Evolutionary conservation across 2,797 vertebrate genomes (phyloP).

Genomic region (Argya squamiceps): DNA sequence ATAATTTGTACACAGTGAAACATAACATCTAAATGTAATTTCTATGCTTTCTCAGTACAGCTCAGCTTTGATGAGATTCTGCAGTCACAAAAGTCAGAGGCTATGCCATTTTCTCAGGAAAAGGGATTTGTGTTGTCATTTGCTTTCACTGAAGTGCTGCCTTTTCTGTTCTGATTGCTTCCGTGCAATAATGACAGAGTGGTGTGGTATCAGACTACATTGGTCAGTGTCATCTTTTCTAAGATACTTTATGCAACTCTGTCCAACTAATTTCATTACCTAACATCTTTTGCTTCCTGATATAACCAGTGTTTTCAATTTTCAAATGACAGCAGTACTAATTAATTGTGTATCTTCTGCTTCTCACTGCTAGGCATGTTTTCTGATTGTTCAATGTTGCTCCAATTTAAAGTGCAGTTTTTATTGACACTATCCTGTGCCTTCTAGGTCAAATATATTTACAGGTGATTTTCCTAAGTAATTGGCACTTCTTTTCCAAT

Average conservation of each 20-base stretch:
- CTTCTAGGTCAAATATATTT: not conserved
- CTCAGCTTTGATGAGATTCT: not conserved
- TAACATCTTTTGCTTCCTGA: not conserved
- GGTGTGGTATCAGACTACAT: not conserved
- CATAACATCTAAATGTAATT: not conserved
- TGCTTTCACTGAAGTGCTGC: not conserved
- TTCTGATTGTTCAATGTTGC: not conserved
- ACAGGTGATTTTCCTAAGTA: not conserved
- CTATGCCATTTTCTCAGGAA: not conserved
- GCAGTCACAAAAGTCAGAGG: not conserved
- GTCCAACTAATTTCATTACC: not conserved
- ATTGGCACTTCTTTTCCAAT: not conserved
- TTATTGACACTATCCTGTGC: not conserved
- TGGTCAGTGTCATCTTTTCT: not conserved
- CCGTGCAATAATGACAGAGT: not conserved
- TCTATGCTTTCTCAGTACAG: not conserved
- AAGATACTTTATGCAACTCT: not conserved
- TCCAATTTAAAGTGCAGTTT: not conserved
- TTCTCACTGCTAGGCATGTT: not conserved
- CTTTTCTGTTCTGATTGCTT: not conserved
- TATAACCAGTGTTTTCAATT: not conserved
- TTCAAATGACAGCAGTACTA: not conserved
- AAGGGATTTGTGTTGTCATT: not conserved
- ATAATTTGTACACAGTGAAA: not conserved
- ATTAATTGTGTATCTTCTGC: not conserved